Base-by-base conservation (phyloP, 2,797 vertebrate genomes). In the Periparus ater region DNA sequence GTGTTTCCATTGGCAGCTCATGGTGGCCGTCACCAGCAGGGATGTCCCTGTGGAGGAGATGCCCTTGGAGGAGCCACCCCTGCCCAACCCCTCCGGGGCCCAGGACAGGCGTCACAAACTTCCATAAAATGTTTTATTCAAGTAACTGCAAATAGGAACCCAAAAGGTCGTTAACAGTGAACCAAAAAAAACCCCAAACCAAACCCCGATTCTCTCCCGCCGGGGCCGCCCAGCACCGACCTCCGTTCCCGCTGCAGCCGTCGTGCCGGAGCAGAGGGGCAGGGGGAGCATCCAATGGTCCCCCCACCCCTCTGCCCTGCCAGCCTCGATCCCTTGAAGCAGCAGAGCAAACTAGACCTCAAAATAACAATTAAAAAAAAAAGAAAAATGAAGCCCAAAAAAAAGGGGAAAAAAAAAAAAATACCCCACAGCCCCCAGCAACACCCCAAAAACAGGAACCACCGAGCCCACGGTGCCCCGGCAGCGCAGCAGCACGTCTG, bases 41-140 rank as follows among this genome's bases (percentile, higher is more conserved):
- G 55, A 26, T 42, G 53, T 47, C 83, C 74, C 67, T 9, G 14
- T 1, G 23, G 67, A 81, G 47, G 36, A 81, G 74, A 42, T 30
- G 32, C 40, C 29, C 3, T 9, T 10, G 38, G 55, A 73, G 27
- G 47, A 42, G 26, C 60, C 60, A 74, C 6, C 26, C 21, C 17
- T 47, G 54, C 34, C 72, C 45, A 51, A 48, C 65, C 68, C 54
- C 5, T 3, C 40, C 4, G 0, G 25, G 71, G 14, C 45, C n/a
- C 3, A 19, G 61, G 47, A 38, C 48, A 91, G 78, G 73, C 42
- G 1, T 44, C 62, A 54, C 53, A 66, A 75, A 86, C 57, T 40
- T 97, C 97, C 97, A 97, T 96, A 97, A 98, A 98, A 97, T 75
- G 94, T 97, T 98, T 98, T 98, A 98, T 98, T 98, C 98, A 98